Evolutionary conservation across 1,140 invertebrate species (phyloP), one percentile per base, ranked within the genome.

Genomic region (Cephus cinctus): DNA sequence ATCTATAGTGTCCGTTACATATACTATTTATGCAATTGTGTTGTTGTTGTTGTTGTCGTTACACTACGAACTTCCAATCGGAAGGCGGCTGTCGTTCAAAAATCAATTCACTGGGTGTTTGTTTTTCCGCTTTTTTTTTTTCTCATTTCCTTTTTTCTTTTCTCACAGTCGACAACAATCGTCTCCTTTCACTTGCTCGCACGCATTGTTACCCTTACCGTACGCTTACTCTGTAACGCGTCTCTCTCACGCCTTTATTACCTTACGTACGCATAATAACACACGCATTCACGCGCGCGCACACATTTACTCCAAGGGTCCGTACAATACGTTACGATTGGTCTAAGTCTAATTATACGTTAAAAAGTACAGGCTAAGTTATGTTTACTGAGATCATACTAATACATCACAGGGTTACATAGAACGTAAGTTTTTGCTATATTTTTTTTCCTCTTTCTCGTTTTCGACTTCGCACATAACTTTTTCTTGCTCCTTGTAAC

Each of bases 331-430:
- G 45, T 43, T 39, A 22, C 8, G 34, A 14, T 44, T 44, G 22
- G n/a, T 61, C 59, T 71, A 68, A 65, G 25, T 67, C 52, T 57
- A 65, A 61, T 59, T 68, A 68, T 23, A 41, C 15, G 11, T 20
- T 15, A 65, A 63, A n/a, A 69, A 69, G 51, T 73, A 73, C 61
- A 54, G 47, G 52, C 61, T 71, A 71, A 69, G 63, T 75, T 72
- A 75, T 56, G 61, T 69, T 76, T 75, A 75, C 66, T 76, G 74
- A 76, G 73, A 76, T 76, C 74, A 76, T 75, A 75, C 69, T 75
- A 76, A 76, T 76, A 76, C 74, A 75, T 75, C 74, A 76, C 74
- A 76, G 74, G 74, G 73, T 77, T 77, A 77, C 74, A 77, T 71
- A 69, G 63, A 36, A 72, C 60, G 59, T 61, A 54, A 59, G 66